Base-by-base conservation (phyloP, 1,140 invertebrate genomes). In the Trichonephila clavipes region DNA sequence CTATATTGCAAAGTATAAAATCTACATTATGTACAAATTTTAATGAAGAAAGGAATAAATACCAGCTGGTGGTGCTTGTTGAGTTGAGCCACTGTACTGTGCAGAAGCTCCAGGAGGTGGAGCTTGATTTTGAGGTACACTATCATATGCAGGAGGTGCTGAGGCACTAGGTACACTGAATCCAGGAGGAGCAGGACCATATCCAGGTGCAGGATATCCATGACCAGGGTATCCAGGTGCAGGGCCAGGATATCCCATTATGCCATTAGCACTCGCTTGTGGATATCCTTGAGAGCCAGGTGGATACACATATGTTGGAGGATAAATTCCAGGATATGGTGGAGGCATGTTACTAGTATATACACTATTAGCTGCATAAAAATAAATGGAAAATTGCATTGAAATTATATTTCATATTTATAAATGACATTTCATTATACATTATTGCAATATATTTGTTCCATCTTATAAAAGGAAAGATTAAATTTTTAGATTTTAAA, bases 341-440 rank as follows among this genome's bases (percentile, higher is more conserved):
- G 98, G 98, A n/a, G 99, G 98, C 95, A 97, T 98, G 95, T 98
- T 97, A 14, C 97, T 98, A 97, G 98, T 98, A 95, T 97, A 99
- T 7, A 99, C 98, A 77, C 97, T 97, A 95, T 98, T 98, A 62
- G 97, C 97, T 69, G 14, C 24, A 97, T 97, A 95, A 95, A 95
- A 51, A 90, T 94, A 94, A 94, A 77, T 64, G 6, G 51, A 51
- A 51, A 51, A 51, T 51, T 10, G 5, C 5, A 51, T 51, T 51
- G 7, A 51, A 19, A 19, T 64, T 19, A 62, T 6, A 62, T 18
- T 61, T 8, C 59, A 61, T 61, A 6, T 18, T 61, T 61, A 18
- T 61, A 16, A 1, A 16, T 62, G 0, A 62, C 61, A 62, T 62
- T 40, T 62, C 61, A 62, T 62, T 62, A 62, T 62, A 62, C 19